These are phyloP conservation scores for Varanus komodoensis DNA, from an alignment of 2,113 vertebrate genomes.

Conservation along the genomic window DNA sequence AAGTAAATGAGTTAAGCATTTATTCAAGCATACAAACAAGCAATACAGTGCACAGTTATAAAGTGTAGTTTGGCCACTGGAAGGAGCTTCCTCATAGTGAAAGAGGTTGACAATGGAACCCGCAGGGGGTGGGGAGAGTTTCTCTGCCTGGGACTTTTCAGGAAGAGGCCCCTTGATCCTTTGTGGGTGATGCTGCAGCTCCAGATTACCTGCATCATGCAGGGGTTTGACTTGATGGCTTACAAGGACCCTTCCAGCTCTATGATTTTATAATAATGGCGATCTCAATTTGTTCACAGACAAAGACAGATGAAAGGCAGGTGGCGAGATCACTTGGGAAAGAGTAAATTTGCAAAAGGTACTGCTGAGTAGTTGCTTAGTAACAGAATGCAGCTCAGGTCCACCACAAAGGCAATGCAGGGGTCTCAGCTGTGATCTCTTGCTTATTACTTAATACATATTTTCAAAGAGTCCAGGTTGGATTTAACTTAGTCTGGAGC, in stretches of 20 bases:
- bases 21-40: too few species aligned
- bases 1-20: too few species aligned
- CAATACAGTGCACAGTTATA: too few species aligned
- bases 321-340: not conserved
- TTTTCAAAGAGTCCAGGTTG: slow-evolving; percentile 19
- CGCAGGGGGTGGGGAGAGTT: too few species aligned
- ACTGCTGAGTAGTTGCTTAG: slow-evolving; percentile 29
- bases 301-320: not conserved
- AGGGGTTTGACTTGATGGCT: not conserved
- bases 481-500: not conserved
- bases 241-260: not conserved
- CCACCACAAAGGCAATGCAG: not conserved
- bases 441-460: slow-evolving; percentile 26
- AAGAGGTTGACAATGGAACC: not conserved
- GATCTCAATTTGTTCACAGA: not conserved
- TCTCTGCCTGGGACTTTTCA: not conserved
- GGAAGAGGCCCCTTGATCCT: not conserved
- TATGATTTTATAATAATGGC: not conserved
- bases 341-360: slow-evolving; percentile 19
- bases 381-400: slow-evolving; percentile 18
- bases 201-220: not conserved
- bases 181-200: not conserved
- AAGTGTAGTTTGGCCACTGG: not conserved
- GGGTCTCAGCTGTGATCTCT: slow-evolving; percentile 26
- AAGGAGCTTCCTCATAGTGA: not conserved